These are phyloP conservation scores for Rhadina sibilatrix DNA, from an alignment of 2,113 vertebrate species.

Conservation along the genomic window DNA sequence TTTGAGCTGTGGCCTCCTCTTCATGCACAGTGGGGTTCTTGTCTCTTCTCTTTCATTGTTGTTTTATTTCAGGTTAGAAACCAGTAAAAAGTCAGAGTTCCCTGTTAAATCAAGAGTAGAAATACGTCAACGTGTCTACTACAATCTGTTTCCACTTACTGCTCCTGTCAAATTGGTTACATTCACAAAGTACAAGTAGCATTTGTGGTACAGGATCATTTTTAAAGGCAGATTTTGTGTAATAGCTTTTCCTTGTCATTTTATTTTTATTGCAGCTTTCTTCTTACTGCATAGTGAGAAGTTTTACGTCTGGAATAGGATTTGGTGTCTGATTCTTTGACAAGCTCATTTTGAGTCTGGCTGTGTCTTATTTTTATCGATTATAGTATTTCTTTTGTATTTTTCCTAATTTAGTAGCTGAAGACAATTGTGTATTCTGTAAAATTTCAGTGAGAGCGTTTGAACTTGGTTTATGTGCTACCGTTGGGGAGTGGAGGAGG, in stretches of 20 bases:
- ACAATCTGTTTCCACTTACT: constrained; percentile 24
- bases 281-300: background rate
- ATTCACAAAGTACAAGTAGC: background rate
- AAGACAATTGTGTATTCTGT: background rate
- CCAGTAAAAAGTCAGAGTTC: background rate
- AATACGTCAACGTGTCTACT: background rate
- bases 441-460: accelerated
- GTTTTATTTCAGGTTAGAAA: background rate
- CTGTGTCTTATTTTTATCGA: background rate
- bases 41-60: background rate
- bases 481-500: background rate
- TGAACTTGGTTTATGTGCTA: background rate
- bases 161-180: constrained; percentile 11
- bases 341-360: background rate
- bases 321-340: background rate
- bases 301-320: background rate
- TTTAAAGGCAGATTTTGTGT: background rate
- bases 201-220: background rate
- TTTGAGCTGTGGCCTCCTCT: background rate
- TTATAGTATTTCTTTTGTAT: background rate
- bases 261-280: background rate
- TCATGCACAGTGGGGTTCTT: background rate
- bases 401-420: background rate
- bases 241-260: background rate
- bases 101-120: constrained; percentile 16